Conservation (phyloP, 2,113 vertebrate species). For the Laticauda laticaudata region DNA sequence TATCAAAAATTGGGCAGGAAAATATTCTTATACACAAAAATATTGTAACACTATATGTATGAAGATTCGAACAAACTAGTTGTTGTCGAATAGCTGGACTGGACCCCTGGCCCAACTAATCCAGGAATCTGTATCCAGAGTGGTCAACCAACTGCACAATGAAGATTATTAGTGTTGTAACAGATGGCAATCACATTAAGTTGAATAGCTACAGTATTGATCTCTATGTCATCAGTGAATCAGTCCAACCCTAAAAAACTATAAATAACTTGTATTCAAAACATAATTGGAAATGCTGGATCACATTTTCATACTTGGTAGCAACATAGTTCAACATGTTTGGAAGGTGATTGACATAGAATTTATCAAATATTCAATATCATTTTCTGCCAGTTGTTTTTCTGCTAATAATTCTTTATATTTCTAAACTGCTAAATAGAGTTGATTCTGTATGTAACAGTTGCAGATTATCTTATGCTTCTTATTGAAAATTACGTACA, state of each 20-base stretch:
- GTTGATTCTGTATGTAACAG: background rate
- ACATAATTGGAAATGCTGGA: background rate
- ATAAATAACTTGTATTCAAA: background rate
- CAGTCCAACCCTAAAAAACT: background rate
- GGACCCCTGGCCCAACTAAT: background rate
- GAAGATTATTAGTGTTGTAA: background rate
- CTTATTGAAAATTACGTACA: background rate
- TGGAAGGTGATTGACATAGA: background rate
- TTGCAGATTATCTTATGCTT: background rate
- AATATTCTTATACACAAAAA: background rate
- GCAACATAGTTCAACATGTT: background rate
- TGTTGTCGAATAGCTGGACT: background rate
- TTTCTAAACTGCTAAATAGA: background rate
- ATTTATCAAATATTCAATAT: background rate
- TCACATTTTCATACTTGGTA: background rate
- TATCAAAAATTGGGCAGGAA: background rate
- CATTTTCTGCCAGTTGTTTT: background rate
- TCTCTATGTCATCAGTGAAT: background rate
- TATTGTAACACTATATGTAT: background rate
- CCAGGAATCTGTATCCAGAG: background rate
- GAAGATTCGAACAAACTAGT: background rate
- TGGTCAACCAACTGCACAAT: background rate
- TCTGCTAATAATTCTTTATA: background rate
- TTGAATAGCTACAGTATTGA: background rate
- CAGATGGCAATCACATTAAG: background rate